Conservation (phyloP, 2,888 invertebrate species). For the Lasioglossum calceatum region DNA sequence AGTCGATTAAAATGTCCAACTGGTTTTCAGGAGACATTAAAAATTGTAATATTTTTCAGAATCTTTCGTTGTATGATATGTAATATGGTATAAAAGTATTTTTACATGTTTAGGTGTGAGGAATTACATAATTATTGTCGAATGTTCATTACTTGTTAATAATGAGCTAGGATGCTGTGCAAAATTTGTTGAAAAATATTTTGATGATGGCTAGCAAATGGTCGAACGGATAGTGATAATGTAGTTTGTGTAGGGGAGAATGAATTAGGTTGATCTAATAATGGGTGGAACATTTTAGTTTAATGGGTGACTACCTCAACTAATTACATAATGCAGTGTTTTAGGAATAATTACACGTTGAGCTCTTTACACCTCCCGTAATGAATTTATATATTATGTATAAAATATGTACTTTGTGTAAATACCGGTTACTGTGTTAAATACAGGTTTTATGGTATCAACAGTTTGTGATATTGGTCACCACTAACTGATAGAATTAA, state of each 20-base stretch:
- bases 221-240: not conserved
- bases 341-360: not conserved
- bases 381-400: not conserved
- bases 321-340: conserved; percentile 11
- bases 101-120: too few species aligned
- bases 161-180: not conserved
- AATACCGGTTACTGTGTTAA: not conserved
- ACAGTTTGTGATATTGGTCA: not conserved
- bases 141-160: not conserved
- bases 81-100: not conserved
- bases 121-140: not conserved
- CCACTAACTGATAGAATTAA: not conserved
- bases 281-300: not conserved
- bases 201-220: not conserved
- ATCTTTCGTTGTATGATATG: too few species aligned
- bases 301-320: conserved; percentile 5
- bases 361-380: not conserved
- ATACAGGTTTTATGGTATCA: not conserved
- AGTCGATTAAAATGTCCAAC: too few species aligned
- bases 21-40: not conserved
- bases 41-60: not conserved
- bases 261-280: conserved; percentile 5
- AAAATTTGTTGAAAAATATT: not conserved
- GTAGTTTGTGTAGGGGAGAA: not conserved
- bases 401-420: not conserved